Conservation (phyloP, 2,888 invertebrate genomes). For the Gymnoscelis rufifasciata region DNA sequence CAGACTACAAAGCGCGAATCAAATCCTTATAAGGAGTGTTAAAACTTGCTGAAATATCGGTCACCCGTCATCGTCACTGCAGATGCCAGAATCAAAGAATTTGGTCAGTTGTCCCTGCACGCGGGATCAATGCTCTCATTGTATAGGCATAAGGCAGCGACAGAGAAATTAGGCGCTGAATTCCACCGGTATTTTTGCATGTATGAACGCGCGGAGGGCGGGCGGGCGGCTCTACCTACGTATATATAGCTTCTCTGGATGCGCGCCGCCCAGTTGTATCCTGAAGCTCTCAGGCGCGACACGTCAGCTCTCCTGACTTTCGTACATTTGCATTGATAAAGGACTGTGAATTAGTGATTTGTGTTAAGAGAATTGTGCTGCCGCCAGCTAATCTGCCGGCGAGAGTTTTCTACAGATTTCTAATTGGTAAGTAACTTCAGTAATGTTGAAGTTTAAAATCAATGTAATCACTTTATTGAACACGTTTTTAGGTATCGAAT, state of each 20-base stretch:
- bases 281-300: conserved; percentile 39
- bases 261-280: conserved; percentile 69
- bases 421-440: conserved; percentile 33
- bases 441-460: not conserved
- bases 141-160: conserved; percentile 67
- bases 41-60: conserved; percentile 38
- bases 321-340: conserved; percentile 30
- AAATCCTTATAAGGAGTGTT: conserved; percentile 40
- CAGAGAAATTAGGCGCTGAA: conserved; percentile 72
- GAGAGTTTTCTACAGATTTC: conserved; percentile 16
- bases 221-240: conserved; percentile 56
- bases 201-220: conserved; percentile 60
- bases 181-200: conserved; percentile 75
- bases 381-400: conserved; percentile 24
- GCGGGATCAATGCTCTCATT: conserved; percentile 76
- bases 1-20: conserved; percentile 9
- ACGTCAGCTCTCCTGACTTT: conserved; percentile 36
- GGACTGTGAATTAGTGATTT: conserved; percentile 48
- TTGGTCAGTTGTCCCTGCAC: conserved; percentile 59
- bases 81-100: conserved; percentile 44
- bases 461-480: too few relatives aligned
- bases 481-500: too few relatives aligned
- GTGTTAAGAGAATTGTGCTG: conserved; percentile 43
- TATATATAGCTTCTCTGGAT: conserved; percentile 63
- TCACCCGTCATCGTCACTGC: conserved; percentile 34